phyloP scores from a whole-genome alignment of 2,888 invertebrate genomes.

The Arrhopalites spinosus region DNA sequence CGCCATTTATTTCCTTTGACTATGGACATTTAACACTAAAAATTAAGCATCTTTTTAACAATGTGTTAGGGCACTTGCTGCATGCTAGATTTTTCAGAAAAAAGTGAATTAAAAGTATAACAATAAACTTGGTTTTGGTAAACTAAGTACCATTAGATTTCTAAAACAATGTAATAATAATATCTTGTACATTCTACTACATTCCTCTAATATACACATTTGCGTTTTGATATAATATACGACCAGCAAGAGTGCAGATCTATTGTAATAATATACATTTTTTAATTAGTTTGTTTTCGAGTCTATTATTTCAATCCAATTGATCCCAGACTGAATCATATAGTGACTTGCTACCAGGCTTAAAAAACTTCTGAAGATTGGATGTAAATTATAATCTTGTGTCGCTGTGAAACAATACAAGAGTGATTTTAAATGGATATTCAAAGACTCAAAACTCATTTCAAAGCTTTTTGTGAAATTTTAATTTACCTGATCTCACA shows the following conservation, averaged over 20 bases:
- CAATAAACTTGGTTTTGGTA: no score
- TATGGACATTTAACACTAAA: no score
- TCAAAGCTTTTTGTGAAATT: neutral
- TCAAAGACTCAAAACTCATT: neutral
- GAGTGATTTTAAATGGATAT: neutral
- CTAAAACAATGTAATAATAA: no score
- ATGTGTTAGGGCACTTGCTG: no score
- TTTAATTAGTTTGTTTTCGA: neutral
- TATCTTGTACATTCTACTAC: no score
- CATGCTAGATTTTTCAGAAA: no score
- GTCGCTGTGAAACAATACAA: constrained; percentile 23
- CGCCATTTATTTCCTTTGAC: no score
- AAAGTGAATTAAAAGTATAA: no score
- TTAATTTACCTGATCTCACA: constrained; percentile 42
- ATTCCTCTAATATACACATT: neutral
- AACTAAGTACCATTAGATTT: no score
- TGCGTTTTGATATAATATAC: neutral
- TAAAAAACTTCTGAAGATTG: constrained; percentile 31
- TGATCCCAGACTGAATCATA: constrained; percentile 24
- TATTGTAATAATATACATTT: neutral
- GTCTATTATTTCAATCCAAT: constrained; percentile 30
- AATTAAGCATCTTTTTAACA: no score
- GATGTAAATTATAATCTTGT: constrained; percentile 35
- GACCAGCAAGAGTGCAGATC: neutral
- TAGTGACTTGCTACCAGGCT: constrained; percentile 30